phyloP scores from a whole-genome alignment of 1,140 invertebrate genomes.

The Drosophila teissieri region DNA sequence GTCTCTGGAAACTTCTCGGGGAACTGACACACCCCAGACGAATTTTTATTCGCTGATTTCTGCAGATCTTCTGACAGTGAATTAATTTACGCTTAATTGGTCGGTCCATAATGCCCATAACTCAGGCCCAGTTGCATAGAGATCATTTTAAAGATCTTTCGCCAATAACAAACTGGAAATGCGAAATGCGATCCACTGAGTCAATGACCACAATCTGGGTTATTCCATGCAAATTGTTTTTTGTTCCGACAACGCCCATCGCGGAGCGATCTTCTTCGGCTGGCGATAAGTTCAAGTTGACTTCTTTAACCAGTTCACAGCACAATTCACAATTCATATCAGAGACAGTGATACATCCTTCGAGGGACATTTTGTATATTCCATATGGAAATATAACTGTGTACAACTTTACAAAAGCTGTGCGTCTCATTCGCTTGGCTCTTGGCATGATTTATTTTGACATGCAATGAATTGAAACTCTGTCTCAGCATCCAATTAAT shows the following conservation, averaged over 20 bases:
- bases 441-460: conserved; percentile 17
- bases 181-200: conserved; percentile 39
- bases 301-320: conserved; percentile 11
- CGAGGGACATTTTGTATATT: not conserved
- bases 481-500: conserved; percentile 30
- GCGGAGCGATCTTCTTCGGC: conserved; percentile 20
- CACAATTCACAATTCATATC: not conserved
- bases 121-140: conserved; percentile 42
- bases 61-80: conserved; percentile 24
- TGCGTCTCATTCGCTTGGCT: not conserved
- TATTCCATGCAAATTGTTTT: conserved; percentile 54
- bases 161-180: conserved; percentile 47
- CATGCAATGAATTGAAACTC: conserved; percentile 16
- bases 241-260: conserved; percentile 36
- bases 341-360: not conserved
- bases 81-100: conserved; percentile 50
- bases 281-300: conserved; percentile 30
- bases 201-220: conserved; percentile 59
- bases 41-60: conserved; percentile 26
- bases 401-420: not conserved
- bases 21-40: conserved; percentile 16
- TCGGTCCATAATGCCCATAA: conserved; percentile 16
- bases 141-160: conserved; percentile 39
- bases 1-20: conserved; percentile 14
- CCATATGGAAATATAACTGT: not conserved